Evolutionary conservation across 2,797 vertebrate genomes (phyloP), one percentile per base, ranked within the genome.

Genomic region (Gallinago solitaria): DNA sequence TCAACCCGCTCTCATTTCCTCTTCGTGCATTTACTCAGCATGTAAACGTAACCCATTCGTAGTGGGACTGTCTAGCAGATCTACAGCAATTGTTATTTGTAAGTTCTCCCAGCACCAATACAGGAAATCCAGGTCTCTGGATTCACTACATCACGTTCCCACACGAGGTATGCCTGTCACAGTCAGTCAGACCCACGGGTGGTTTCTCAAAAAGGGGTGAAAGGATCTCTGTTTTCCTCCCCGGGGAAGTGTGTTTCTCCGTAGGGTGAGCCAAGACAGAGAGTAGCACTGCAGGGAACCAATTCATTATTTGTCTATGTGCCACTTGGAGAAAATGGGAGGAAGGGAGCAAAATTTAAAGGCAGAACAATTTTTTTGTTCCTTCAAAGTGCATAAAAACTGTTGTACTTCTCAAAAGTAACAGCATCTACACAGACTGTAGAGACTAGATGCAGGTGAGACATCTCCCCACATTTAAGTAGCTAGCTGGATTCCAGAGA

Each of bases 111-210:
- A 83, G 9, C 7, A 15, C 3, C 51, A 53, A 87, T 4, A 16
- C 51, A 48, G 30, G 43, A 87, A 94, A 76, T 28, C 53, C 37
- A 59, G 30, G 24, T 30, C 32, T 92, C 68, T 39, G 24, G 13
- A 19, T 84, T 65, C 16, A 27, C 63, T 33, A 50, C 11, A 5
- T 12, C 2, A 9, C 0, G 0, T 68, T 59, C 51, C 67, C 47
- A 11, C 19, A n/a, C 2, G 10, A 92, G 19, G 30, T 5, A 2
- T 1, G 8, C 21, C 37, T 57, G 33, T 27, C 43, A 28, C 2
- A 5, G 68, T 65, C 2, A 6, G 68, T 59, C 68, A 70, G 73
- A 70, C 25, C 33, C 43, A 43, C 0, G 25, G 24, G 12, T 15
- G n/a, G 1, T 56, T 84, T 80, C 71, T 79, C 64, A 59, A 45